Evolutionary conservation across 2,888 invertebrate genomes (phyloP).

Genomic region (Crioceris asparagi): DNA sequence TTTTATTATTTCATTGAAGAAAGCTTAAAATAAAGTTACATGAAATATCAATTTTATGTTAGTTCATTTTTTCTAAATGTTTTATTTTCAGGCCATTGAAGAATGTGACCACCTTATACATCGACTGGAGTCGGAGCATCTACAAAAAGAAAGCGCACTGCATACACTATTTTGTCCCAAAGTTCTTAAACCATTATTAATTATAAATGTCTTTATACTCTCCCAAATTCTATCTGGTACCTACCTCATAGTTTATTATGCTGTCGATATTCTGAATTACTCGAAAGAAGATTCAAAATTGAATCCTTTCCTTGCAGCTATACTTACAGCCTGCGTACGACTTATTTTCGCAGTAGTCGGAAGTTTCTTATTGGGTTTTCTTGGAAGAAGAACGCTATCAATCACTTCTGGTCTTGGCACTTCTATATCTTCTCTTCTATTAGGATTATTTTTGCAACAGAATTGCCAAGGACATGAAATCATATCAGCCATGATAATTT

Average conservation of each 20-base stretch:
- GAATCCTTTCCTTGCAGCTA: constrained; percentile 50
- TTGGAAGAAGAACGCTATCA: constrained; percentile 55
- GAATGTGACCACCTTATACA: constrained; percentile 53
- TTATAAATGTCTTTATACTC: constrained; percentile 62
- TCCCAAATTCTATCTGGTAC: constrained; percentile 66
- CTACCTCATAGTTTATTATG: constrained; percentile 68
- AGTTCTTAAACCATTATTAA: constrained; percentile 59
- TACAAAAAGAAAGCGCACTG: constrained; percentile 29
- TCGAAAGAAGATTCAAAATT: too few species aligned
- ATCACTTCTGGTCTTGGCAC: constrained; percentile 58
- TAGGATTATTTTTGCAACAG: constrained; percentile 13
- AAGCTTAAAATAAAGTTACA: too few species aligned
- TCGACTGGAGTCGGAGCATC: constrained; percentile 47
- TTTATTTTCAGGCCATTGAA: constrained; percentile 42
- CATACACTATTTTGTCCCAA: constrained; percentile 43
- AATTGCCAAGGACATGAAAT: constrained; percentile 31
- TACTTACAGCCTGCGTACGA: constrained; percentile 57
- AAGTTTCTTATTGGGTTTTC: constrained; percentile 51
- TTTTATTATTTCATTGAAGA: too few species aligned
- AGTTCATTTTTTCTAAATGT: constrained; percentile 5
- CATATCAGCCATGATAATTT: constrained; percentile 41
- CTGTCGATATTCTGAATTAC: constrained; percentile 59
- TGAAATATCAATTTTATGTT: background rate
- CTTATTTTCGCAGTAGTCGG: constrained; percentile 54
- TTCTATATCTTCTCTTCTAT: constrained; percentile 48